Conservation (phyloP, 2,888 invertebrate species). For the Diachrysia chrysitis region DNA sequence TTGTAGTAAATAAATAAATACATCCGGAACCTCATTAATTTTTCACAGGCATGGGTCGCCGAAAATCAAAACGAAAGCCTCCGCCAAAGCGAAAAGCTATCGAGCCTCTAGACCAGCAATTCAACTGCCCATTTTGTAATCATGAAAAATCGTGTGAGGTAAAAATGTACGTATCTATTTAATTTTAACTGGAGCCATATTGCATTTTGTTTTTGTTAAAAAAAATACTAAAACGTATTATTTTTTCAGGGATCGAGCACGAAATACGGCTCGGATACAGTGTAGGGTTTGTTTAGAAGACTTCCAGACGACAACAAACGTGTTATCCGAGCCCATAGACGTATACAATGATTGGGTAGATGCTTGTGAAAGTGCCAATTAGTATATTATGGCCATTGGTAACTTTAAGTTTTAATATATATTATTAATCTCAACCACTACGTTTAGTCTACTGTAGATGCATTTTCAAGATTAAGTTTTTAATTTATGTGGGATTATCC, state of each 20-base stretch:
- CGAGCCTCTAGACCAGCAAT: conserved; percentile 97
- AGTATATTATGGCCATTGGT: conserved; percentile 58
- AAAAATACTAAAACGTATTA: conserved; percentile 2
- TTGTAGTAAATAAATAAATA: background rate
- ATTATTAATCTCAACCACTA: conserved; percentile 31
- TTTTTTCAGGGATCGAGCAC: conserved; percentile 95
- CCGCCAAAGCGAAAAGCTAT: conserved; percentile 97
- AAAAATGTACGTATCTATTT: conserved; percentile 95
- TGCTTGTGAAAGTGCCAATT: conserved; percentile 98
- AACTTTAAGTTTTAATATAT: conserved; percentile 54
- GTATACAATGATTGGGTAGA: conserved; percentile 99
- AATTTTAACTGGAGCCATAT: conserved; percentile 2
- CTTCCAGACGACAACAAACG: conserved; percentile 98
- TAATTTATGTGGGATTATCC: conserved; percentile 4
- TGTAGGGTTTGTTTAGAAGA: conserved; percentile 99
- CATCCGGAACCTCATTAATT: background rate
- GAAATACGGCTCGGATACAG: conserved; percentile 97
- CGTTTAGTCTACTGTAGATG: conserved; percentile 14
- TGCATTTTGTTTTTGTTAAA: conserved; percentile 13
- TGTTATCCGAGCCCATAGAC: conserved; percentile 98
- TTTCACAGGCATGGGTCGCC: conserved; percentile 94
- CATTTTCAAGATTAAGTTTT: conserved; percentile 15
- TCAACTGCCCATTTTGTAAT: conserved; percentile 99
- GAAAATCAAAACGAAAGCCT: conserved; percentile 99
- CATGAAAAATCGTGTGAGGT: conserved; percentile 99